These are phyloP conservation scores for Drosophila albomicans DNA, from an alignment of 1,140 invertebrate genomes.

Conservation along the genomic window DNA sequence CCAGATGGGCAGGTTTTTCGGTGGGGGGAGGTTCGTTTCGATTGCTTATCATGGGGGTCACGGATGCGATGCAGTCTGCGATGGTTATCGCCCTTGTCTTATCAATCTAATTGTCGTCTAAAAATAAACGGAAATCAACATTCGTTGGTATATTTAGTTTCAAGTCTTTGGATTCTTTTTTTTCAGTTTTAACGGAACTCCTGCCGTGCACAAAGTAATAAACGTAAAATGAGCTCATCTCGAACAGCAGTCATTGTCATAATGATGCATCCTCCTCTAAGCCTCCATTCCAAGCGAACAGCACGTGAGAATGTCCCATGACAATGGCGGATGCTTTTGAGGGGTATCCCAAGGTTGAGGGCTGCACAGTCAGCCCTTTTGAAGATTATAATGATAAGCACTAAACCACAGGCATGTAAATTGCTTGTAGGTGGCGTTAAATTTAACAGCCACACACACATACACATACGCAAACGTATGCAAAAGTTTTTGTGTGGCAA, in stretches of 20 bases:
- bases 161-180: background rate
- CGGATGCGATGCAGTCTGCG: constrained; percentile 35
- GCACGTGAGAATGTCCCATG: constrained; percentile 21
- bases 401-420: constrained; percentile 52
- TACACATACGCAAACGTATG: constrained; percentile 9
- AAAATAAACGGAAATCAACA: constrained; percentile 42
- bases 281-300: background rate
- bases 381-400: constrained; percentile 56
- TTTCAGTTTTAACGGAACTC: background rate
- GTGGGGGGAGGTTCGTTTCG: background rate
- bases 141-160: constrained; percentile 46
- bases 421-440: constrained; percentile 56
- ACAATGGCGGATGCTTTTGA: background rate
- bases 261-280: constrained; percentile 15
- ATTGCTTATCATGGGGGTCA: constrained; percentile 43
- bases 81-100: constrained; percentile 30
- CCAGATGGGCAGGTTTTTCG: constrained; percentile 12
- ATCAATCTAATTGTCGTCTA: constrained; percentile 47
- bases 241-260: constrained; percentile 16
- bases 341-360: constrained; percentile 15
- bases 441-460: constrained; percentile 35
- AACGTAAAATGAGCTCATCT: constrained; percentile 50
- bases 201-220: constrained; percentile 31
- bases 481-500: constrained; percentile 36
- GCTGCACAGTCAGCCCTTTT: constrained; percentile 37